Evolutionary conservation across 2,888 invertebrate species (phyloP).

Genomic region (Bugulina stolonifera): DNA sequence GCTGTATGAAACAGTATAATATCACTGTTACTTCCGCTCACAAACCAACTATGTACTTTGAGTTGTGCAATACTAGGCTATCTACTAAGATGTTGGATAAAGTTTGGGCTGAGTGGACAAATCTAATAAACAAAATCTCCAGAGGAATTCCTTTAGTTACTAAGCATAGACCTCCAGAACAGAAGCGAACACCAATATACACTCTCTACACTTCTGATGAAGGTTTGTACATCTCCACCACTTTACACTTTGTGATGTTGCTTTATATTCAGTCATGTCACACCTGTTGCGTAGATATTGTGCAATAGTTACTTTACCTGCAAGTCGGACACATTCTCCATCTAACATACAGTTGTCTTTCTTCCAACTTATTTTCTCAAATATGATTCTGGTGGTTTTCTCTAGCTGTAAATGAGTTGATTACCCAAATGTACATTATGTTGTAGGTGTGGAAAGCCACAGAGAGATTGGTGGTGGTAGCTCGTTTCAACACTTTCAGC

Average conservation of each 20-base stretch:
- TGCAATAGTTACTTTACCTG: too few species aligned
- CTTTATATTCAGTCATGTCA: too few species aligned
- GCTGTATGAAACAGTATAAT: background rate
- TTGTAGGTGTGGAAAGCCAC: constrained; percentile 17
- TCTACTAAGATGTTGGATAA: background rate
- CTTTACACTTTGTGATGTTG: too few species aligned
- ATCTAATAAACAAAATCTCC: background rate
- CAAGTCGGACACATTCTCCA: too few species aligned
- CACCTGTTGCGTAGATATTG: too few species aligned
- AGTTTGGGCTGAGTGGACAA: background rate
- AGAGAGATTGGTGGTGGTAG: background rate
- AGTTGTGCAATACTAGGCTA: constrained; percentile 5
- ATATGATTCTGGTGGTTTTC: too few species aligned
- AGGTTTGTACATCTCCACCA: background rate
- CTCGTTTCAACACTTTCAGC: background rate
- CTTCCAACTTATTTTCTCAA: too few species aligned
- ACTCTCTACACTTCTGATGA: constrained; percentile 5
- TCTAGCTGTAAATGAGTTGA: too few species aligned
- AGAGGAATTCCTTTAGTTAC: background rate
- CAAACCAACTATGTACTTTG: constrained; percentile 5
- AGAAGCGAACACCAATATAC: background rate
- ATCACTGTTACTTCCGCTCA: background rate
- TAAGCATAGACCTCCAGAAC: background rate
- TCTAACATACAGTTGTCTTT: too few species aligned
- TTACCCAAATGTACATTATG: too few species aligned